A percentile compares a stretch with the other conserved stretches of the same genome.
Conservation (phyloP, 2,888 invertebrate genomes). For the Hipparchia sbordonii region DNA sequence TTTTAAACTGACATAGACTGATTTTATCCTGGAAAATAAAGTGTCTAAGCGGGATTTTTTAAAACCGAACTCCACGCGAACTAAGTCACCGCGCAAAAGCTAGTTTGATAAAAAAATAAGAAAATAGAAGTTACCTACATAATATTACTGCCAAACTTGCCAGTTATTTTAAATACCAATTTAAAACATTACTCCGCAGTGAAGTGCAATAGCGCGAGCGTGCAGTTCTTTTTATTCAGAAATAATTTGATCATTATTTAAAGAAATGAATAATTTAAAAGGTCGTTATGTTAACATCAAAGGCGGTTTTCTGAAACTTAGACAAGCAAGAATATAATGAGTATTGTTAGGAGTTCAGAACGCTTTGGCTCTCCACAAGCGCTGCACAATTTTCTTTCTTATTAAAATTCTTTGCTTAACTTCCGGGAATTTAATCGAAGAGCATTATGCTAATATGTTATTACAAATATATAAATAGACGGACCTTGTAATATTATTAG, state of each 20-base stretch:
- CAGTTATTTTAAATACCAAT: neutral
- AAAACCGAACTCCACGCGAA: too few species aligned
- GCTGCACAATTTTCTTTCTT: constrained; percentile 66
- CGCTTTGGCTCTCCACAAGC: constrained; percentile 62
- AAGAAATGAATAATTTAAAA: constrained; percentile 26
- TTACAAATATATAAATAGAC: neutral
- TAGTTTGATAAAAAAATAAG: too few species aligned
- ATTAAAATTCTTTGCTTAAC: constrained; percentile 73
- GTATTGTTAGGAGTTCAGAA: constrained; percentile 61
- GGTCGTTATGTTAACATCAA: constrained; percentile 33
- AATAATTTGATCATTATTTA: constrained; percentile 30
- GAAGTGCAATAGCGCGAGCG: neutral
- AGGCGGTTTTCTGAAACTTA: constrained; percentile 31
- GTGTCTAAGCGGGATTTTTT: too few species aligned
- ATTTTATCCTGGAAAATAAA: too few species aligned
- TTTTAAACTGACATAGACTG: too few species aligned
- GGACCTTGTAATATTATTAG: neutral
- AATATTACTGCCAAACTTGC: too few species aligned
- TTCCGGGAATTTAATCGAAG: constrained; percentile 55
- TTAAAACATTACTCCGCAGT: neutral
- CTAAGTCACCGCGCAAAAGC: too few species aligned
- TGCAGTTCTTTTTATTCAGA: neutral
- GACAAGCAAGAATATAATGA: constrained; percentile 46
- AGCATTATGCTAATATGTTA: constrained; percentile 21
- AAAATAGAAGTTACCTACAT: too few species aligned